phyloP scores from a whole-genome alignment of 2,888 invertebrate species.

The Hydropsyche betteni region DNA sequence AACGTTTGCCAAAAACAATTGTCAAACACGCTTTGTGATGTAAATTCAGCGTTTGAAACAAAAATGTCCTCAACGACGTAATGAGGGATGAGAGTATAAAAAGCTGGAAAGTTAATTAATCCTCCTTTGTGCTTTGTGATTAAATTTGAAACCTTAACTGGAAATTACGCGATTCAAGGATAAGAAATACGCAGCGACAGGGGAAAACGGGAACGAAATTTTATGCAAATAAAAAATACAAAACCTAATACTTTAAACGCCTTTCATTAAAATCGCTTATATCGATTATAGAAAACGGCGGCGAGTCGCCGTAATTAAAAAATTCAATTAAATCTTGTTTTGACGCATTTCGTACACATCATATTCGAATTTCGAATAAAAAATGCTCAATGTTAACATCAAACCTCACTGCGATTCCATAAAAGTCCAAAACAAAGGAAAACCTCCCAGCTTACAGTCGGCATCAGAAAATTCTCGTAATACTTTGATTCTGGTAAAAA shows the following conservation, averaged over 20 bases:
- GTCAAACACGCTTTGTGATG: constrained; percentile 31
- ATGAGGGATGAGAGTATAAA: constrained; percentile 36
- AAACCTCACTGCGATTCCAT: too few relatives aligned
- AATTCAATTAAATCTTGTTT: too few relatives aligned
- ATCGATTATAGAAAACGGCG: neutral
- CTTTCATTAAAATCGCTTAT: neutral
- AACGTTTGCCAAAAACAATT: neutral
- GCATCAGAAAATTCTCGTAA: too few relatives aligned
- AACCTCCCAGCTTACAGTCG: too few relatives aligned
- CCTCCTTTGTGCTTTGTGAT: constrained; percentile 40
- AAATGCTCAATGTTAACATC: too few relatives aligned
- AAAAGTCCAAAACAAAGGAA: too few relatives aligned
- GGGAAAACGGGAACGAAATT: neutral
- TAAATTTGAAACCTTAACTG: constrained; percentile 38
- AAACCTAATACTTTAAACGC: neutral
- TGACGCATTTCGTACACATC: too few relatives aligned
- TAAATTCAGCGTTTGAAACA: constrained; percentile 24
- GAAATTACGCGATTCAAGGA: constrained; percentile 31
- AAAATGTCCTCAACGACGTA: constrained; percentile 12
- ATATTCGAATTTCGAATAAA: too few relatives aligned
- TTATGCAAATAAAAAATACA: neutral
- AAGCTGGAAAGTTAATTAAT: constrained; percentile 42
- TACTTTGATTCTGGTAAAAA: too few relatives aligned
- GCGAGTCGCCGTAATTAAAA: too few relatives aligned
- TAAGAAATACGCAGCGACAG: constrained; percentile 1